Conservation (phyloP, 1,140 invertebrate species). For the Gryllus bimaculatus region DNA sequence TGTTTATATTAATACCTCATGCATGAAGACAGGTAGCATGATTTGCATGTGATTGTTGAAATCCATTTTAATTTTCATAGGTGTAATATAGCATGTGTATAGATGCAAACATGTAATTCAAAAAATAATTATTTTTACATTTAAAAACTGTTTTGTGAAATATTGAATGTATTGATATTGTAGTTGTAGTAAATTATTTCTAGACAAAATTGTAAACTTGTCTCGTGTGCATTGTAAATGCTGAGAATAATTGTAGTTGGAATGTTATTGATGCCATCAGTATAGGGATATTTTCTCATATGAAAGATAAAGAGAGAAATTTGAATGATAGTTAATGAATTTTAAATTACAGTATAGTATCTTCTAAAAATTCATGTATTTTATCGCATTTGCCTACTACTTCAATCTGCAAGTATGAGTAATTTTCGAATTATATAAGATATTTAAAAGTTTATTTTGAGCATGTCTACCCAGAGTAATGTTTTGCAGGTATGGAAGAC, state of each 20-base stretch:
- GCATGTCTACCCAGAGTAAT: background rate
- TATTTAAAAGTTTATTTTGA: background rate
- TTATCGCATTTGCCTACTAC: background rate
- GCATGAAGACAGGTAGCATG: background rate
- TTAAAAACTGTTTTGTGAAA: too few relatives aligned
- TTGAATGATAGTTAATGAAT: constrained; percentile 6
- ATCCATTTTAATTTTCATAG: background rate
- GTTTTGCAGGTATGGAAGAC: constrained; percentile 72
- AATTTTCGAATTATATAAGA: background rate
- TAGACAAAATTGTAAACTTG: too few relatives aligned
- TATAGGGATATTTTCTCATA: too few relatives aligned
- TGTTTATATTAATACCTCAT: background rate
- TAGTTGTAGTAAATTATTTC: too few relatives aligned
- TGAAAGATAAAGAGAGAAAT: background rate
- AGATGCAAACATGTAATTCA: too few relatives aligned
- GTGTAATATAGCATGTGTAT: background rate
- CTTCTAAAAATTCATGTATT: background rate
- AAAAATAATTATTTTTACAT: too few relatives aligned
- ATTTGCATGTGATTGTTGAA: background rate
- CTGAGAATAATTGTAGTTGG: too few relatives aligned
- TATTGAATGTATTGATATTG: too few relatives aligned
- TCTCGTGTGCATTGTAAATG: too few relatives aligned
- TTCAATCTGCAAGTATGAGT: constrained; percentile 2
- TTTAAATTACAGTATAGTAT: constrained; percentile 3
- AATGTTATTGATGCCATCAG: too few relatives aligned